Conservation (phyloP, 2,888 invertebrate genomes). For the Anagyrus pseudococci region DNA sequence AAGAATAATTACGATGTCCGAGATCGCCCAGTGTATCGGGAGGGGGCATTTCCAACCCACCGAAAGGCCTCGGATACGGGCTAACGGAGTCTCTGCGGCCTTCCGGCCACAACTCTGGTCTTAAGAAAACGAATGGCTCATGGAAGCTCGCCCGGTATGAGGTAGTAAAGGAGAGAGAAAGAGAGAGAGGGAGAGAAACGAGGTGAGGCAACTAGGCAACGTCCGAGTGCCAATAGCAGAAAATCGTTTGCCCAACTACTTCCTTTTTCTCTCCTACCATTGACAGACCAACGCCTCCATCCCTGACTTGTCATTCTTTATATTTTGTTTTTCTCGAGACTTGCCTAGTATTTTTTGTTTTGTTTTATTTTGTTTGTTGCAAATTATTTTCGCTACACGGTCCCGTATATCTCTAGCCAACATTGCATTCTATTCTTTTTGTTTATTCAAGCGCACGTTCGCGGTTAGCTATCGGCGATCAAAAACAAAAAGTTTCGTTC, state of each 20-base stretch:
- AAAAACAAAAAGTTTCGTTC: too few relatives aligned
- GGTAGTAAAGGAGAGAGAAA: slow-evolving; percentile 3
- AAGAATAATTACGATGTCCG: slow-evolving; percentile 29
- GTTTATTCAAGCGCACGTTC: too few relatives aligned
- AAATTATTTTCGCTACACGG: too few relatives aligned
- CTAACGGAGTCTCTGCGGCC: too few relatives aligned
- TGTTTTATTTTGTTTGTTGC: too few relatives aligned
- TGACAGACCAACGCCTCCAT: neutral
- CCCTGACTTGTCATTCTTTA: slow-evolving; percentile 4
- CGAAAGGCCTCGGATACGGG: too few relatives aligned
- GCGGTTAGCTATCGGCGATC: too few relatives aligned
- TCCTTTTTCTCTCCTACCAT: neutral
- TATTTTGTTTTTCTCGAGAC: slow-evolving; percentile 11
- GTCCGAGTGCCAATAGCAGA: slow-evolving; percentile 33
- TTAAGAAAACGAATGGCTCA: slow-evolving; percentile 21
- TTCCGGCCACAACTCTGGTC: neutral
- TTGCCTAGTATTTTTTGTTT: slow-evolving; percentile 6
- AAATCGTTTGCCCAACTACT: neutral
- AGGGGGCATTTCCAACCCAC: slow-evolving; percentile 16
- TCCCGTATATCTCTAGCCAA: too few relatives aligned
- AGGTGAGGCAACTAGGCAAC: slow-evolving; percentile 31
- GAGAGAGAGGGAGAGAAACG: slow-evolving; percentile 21
- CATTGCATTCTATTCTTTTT: too few relatives aligned
- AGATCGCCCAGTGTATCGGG: slow-evolving; percentile 44
- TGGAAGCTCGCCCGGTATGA: slow-evolving; percentile 25